Evolutionary conservation across 2,888 invertebrate genomes (phyloP).

Genomic region (Netelia fuscicornis): DNA sequence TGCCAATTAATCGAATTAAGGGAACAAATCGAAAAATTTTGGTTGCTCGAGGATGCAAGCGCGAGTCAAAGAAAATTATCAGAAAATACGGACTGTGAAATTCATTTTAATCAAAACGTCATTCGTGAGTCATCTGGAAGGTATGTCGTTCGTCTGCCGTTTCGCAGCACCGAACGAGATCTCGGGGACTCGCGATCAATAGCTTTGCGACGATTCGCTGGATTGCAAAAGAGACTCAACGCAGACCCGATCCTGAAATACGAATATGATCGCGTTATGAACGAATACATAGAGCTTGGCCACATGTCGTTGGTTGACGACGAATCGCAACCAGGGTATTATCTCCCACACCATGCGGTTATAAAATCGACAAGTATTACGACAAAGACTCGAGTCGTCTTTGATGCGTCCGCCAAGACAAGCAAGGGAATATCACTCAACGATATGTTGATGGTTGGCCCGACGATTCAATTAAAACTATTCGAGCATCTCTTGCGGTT

Average conservation of each 20-base stretch:
- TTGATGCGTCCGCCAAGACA: constrained; percentile 55
- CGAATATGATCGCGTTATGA: constrained; percentile 55
- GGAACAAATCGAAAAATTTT: constrained; percentile 47
- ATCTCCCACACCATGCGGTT: constrained; percentile 60
- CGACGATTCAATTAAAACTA: constrained; percentile 59
- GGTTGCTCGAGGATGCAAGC: constrained; percentile 57
- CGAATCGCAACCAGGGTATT: constrained; percentile 52
- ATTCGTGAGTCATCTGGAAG: constrained; percentile 43
- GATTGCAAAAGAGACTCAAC: constrained; percentile 35
- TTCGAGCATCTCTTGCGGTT: constrained; percentile 59
- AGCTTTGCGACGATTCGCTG: constrained; percentile 44
- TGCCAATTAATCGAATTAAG: constrained; percentile 50
- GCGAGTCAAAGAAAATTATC: constrained; percentile 25
- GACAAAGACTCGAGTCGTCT: constrained; percentile 50
- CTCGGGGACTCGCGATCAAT: constrained; percentile 53
- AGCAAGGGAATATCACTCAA: constrained; percentile 52
- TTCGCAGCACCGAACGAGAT: constrained; percentile 35
- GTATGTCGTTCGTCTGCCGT: constrained; percentile 54
- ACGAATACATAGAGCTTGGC: constrained; percentile 54
- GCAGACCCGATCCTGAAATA: constrained; percentile 36
- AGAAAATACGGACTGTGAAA: constrained; percentile 51
- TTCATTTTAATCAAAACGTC: constrained; percentile 44
- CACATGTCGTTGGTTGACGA: constrained; percentile 52
- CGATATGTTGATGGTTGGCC: constrained; percentile 56
- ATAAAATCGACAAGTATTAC: constrained; percentile 54